Evolutionary conservation across 2,797 vertebrate genomes (phyloP).

Genomic region (Busarellus nigricollis): DNA sequence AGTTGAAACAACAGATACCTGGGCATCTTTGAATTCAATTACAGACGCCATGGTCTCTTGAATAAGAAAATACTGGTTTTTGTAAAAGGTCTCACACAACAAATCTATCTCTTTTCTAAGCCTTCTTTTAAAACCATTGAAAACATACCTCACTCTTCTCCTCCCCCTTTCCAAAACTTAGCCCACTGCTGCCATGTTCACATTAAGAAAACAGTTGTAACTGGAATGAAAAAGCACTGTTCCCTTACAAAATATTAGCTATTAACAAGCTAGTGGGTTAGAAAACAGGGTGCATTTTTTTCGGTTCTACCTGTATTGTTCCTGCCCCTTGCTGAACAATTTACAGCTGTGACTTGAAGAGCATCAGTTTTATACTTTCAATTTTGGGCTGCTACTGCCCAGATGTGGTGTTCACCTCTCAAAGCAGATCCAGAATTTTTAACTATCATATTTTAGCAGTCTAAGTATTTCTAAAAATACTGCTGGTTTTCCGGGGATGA

Average conservation of each 20-base stretch:
- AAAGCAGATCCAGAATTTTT: not conserved
- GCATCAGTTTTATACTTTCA: not conserved
- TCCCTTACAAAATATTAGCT: not conserved
- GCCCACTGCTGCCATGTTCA: not conserved
- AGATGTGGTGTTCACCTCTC: not conserved
- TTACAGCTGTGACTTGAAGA: not conserved
- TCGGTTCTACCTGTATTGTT: not conserved
- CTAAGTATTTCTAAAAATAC: not conserved
- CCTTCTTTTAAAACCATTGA: not conserved
- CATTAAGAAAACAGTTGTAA: not conserved
- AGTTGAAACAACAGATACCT: not conserved
- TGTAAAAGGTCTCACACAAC: not conserved
- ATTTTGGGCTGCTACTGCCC: not conserved
- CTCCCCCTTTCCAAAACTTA: not conserved
- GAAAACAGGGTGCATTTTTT: not conserved
- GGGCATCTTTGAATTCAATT: not conserved
- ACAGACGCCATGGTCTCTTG: not conserved
- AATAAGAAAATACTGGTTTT: not conserved
- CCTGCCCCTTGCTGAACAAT: not conserved
- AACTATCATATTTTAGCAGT: not conserved
- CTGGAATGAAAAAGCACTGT: not conserved
- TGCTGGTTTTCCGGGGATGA: not conserved
- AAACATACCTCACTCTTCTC: not conserved
- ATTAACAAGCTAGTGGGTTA: not conserved
- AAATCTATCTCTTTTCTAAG: not conserved